Evolutionary conservation across 2,113 vertebrate genomes (phyloP).

Genomic region (Laticauda laticaudata): DNA sequence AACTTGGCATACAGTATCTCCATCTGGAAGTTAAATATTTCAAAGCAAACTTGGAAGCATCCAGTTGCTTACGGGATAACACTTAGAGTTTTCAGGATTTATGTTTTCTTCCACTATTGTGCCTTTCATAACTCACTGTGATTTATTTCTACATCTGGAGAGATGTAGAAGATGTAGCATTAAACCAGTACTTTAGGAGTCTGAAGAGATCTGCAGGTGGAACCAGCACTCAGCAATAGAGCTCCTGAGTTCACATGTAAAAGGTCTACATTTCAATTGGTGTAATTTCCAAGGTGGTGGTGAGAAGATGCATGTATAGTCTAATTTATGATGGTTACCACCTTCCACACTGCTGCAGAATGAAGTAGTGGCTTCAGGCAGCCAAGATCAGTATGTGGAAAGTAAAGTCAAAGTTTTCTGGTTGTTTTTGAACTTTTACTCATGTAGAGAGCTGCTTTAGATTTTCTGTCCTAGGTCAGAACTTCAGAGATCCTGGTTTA

Average conservation of each 20-base stretch:
- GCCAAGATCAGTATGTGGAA: background rate
- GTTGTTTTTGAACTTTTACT: background rate
- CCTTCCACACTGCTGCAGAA: background rate
- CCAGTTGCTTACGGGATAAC: background rate
- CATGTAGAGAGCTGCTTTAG: background rate
- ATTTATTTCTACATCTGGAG: background rate
- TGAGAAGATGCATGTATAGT: background rate
- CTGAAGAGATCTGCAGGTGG: background rate
- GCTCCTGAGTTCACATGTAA: no score
- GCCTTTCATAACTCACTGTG: background rate
- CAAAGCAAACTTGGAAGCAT: background rate
- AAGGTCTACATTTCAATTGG: background rate
- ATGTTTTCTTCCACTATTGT: background rate
- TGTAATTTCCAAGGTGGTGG: background rate
- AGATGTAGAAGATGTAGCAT: background rate
- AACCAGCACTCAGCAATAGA: background rate
- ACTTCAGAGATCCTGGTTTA: background rate
- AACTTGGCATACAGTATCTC: slow-evolving; percentile 14
- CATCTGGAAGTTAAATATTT: slow-evolving; percentile 18
- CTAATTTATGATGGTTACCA: background rate
- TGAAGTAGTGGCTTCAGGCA: background rate
- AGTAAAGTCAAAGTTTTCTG: background rate
- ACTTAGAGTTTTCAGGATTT: background rate
- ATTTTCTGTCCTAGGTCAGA: background rate
- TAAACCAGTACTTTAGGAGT: background rate